phyloP scores from a whole-genome alignment of 1,140 invertebrate genomes.

The Vanessa atalanta region DNA sequence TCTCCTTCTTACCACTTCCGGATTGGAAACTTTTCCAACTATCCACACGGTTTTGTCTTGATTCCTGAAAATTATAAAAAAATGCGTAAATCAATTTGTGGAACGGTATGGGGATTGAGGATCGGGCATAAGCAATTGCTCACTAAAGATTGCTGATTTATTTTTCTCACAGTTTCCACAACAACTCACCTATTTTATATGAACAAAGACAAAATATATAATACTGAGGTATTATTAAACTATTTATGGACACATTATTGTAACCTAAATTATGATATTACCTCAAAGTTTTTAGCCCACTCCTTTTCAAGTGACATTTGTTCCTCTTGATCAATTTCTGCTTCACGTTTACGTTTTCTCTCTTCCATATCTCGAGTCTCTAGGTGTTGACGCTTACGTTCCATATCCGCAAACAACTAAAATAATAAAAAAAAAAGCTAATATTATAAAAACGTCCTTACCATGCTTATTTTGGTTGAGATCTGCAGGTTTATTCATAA shows the following conservation, averaged over 20 bases:
- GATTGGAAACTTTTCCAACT: constrained; percentile 98
- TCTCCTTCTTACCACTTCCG: constrained; percentile 84
- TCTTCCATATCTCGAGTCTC: constrained; percentile 96
- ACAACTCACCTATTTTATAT: too few species aligned
- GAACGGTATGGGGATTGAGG: too few species aligned
- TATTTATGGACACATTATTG: too few species aligned
- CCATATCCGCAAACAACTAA: constrained; percentile 97
- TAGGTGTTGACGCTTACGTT: constrained; percentile 90
- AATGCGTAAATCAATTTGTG: too few species aligned
- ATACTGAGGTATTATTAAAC: too few species aligned
- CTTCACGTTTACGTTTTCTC: constrained; percentile 95
- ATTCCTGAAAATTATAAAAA: constrained; percentile 85
- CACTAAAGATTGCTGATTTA: too few species aligned
- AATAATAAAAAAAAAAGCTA: constrained; percentile 31
- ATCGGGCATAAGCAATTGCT: too few species aligned
- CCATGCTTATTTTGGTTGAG: neutral
- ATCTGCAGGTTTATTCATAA: neutral
- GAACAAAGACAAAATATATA: too few species aligned
- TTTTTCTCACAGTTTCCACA: too few species aligned
- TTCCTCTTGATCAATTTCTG: constrained; percentile 96
- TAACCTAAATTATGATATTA: constrained; percentile 49
- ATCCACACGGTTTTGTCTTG: constrained; percentile 94
- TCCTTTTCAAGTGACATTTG: constrained; percentile 93
- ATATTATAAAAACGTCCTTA: neutral
- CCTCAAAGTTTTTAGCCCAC: constrained; percentile 99